phyloP scores from a whole-genome alignment of 2,888 invertebrate species.

The Eupelmus urozonus region DNA sequence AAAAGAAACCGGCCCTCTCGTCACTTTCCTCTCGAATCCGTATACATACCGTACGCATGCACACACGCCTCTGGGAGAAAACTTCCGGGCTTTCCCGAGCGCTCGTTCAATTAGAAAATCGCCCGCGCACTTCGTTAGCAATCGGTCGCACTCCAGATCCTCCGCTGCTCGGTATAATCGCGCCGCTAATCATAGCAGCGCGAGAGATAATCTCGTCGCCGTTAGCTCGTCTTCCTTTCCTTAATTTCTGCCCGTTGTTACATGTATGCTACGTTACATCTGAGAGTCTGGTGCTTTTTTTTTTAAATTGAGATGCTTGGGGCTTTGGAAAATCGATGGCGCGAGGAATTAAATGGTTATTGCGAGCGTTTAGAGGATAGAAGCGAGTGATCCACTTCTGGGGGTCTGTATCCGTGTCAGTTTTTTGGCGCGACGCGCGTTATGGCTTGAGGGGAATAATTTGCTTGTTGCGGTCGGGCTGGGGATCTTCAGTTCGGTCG shows the following conservation, averaged over 20 bases:
- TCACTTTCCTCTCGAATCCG: conserved; percentile 43
- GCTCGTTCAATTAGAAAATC: conserved; percentile 66
- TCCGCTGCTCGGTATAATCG: conserved; percentile 51
- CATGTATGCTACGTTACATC: too few species aligned
- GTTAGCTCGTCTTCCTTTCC: not conserved
- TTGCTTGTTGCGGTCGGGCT: too few species aligned
- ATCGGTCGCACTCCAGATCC: conserved; percentile 71
- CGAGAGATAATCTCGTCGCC: conserved; percentile 18
- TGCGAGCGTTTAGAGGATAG: not conserved
- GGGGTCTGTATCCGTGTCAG: conserved; percentile 10
- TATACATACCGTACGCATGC: not conserved
- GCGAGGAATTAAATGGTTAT: not conserved
- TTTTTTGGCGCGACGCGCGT: conserved; percentile 1
- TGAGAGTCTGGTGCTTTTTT: too few species aligned
- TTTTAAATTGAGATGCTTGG: too few species aligned
- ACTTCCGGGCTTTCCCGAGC: conserved; percentile 40
- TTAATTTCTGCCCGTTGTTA: not conserved
- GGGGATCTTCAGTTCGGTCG: too few species aligned
- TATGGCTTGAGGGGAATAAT: not conserved
- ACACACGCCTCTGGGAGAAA: conserved; percentile 23
- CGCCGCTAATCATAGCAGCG: conserved; percentile 3
- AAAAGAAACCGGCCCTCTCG: conserved; percentile 33
- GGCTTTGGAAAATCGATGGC: not conserved
- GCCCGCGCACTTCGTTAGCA: conserved; percentile 68
- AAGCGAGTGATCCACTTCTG: not conserved